Percentiles rank a stretch among this genome's conserved stretches.
phyloP scores from a whole-genome alignment of 2,888 invertebrate genomes.

The Drosophila robusta region DNA sequence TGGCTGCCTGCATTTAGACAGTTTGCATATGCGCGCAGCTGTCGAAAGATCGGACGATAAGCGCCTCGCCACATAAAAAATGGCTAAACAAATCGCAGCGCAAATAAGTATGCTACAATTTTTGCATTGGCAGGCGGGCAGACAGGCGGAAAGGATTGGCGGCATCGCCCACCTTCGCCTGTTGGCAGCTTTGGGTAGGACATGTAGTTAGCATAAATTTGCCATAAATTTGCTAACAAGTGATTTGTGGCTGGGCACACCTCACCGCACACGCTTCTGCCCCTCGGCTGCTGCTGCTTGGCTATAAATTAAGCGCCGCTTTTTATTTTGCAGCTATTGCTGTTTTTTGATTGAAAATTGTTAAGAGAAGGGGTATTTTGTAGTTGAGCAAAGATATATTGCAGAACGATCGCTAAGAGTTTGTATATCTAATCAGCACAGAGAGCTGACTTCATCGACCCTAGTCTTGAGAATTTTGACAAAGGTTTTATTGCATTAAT shows the following conservation, averaged over 20 bases:
- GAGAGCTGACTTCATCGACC: too few species aligned
- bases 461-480: too few species aligned
- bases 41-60: slow-evolving; percentile 64
- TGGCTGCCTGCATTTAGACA: slow-evolving; percentile 41
- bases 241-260: slow-evolving; percentile 74
- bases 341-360: background rate
- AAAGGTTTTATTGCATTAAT: too few species aligned
- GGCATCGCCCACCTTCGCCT: slow-evolving; percentile 33
- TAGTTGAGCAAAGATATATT: background rate
- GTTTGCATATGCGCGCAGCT: slow-evolving; percentile 62
- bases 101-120: slow-evolving; percentile 59
- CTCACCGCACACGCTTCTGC: slow-evolving; percentile 2
- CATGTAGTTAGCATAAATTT: slow-evolving; percentile 82
- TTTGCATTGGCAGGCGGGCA: slow-evolving; percentile 38
- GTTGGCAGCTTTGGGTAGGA: slow-evolving; percentile 50
- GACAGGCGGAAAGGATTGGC: slow-evolving; percentile 25
- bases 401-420: too few species aligned
- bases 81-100: slow-evolving; percentile 47
- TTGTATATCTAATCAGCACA: too few species aligned
- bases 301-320: slow-evolving; percentile 73
- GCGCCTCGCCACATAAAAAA: slow-evolving; percentile 18
- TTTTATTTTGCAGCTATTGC: slow-evolving; percentile 64
- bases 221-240: slow-evolving; percentile 81
- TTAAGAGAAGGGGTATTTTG: slow-evolving; percentile 1
- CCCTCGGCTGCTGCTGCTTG: slow-evolving; percentile 33